phyloP scores from a whole-genome alignment of 2,888 invertebrate genomes.

The Oxytorus armatus region DNA sequence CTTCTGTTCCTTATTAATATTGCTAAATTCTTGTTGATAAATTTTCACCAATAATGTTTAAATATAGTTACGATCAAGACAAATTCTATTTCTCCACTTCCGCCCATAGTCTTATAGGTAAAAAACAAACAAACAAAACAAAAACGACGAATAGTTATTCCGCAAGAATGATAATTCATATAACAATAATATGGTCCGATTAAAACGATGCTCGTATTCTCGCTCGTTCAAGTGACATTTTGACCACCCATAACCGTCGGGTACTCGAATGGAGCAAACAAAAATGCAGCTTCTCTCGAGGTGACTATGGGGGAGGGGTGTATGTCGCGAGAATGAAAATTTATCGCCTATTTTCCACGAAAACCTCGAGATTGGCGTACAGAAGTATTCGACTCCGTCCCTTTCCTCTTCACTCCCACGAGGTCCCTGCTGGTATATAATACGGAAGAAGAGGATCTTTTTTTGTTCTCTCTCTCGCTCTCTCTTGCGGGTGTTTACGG shows the following conservation, averaged over 20 bases:
- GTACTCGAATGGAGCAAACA: not conserved
- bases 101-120: no score
- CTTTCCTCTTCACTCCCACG: conserved; percentile 6
- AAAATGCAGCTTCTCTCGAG: not conserved
- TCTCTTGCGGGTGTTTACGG: conserved; percentile 52
- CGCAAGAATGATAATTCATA: not conserved
- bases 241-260: conserved; percentile 7
- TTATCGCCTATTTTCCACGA: conserved; percentile 51
- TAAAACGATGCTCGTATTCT: not conserved
- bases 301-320: no score
- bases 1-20: no score
- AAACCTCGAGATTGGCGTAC: conserved; percentile 16
- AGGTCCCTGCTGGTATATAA: not conserved
- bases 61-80: no score
- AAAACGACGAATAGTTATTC: no score
- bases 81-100: no score
- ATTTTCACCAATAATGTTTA: no score
- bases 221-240: not conserved
- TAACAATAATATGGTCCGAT: not conserved
- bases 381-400: conserved; percentile 9
- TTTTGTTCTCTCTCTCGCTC: conserved; percentile 20
- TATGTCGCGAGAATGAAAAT: conserved; percentile 23
- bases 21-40: no score
- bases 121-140: no score
- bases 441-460: conserved; percentile 9